A percentile compares a stretch with the other conserved stretches of the same genome.
These are phyloP conservation scores for Caenorhabditis wallacei DNA, from an alignment of 2,888 invertebrate genomes.

Conservation along the genomic window DNA sequence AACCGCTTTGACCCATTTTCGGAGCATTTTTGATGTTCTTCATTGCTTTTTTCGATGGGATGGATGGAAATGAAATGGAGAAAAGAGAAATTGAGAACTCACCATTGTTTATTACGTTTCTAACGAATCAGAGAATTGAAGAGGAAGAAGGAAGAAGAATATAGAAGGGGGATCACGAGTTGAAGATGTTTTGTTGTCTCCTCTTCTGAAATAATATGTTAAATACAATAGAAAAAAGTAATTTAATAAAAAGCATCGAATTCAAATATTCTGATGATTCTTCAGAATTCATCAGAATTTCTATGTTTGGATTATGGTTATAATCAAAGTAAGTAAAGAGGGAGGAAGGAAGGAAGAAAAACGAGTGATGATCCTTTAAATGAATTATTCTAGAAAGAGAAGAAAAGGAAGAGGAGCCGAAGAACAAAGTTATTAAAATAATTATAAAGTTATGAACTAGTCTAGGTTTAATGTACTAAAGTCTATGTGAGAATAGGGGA, in stretches of 20 bases:
- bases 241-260: conserved; percentile 16
- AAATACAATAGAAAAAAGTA: conserved; percentile 15
- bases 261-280: conserved; percentile 18
- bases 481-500: conserved; percentile 5
- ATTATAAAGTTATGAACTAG: conserved; percentile 31
- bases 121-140: background rate
- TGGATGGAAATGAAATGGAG: conserved; percentile 2
- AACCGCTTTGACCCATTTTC: conserved; percentile 35
- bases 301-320: conserved; percentile 52
- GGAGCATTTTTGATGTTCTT: conserved; percentile 3
- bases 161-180: conserved; percentile 14
- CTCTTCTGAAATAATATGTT: conserved; percentile 11
- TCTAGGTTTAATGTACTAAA: background rate
- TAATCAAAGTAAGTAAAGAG: conserved; percentile 33
- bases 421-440: conserved; percentile 57
- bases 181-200: conserved; percentile 12
- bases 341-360: background rate
- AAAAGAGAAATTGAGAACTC: conserved; percentile 22
- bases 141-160: background rate
- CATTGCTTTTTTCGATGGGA: conserved; percentile 3
- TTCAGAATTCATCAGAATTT: background rate
- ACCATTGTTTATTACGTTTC: conserved; percentile 40
- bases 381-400: background rate
- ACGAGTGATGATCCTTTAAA: conserved; percentile 8
- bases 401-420: conserved; percentile 3